Evolutionary conservation across 2,797 vertebrate genomes (phyloP).

Genomic region (Gymnoscopelus braueri): DNA sequence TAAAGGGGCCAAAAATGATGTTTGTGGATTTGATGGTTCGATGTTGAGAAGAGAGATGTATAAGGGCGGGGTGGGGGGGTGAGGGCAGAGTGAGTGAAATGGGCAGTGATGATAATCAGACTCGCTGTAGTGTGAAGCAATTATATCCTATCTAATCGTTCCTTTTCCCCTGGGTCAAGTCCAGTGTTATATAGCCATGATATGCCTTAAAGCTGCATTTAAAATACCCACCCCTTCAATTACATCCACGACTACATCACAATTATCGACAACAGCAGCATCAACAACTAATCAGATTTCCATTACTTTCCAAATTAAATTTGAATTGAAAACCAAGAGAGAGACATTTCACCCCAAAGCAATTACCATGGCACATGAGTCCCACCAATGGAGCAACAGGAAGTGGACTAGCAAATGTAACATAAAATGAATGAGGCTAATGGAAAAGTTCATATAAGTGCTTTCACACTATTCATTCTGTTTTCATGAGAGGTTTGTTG

Average conservation of each 20-base stretch:
- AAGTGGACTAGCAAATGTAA: neutral
- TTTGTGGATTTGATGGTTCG: constrained; percentile 11
- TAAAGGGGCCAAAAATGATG: constrained; percentile 9
- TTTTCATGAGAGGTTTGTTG: neutral
- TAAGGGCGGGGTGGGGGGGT: constrained; percentile 1
- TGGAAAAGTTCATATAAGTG: constrained; percentile 3
- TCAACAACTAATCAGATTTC: constrained; percentile 59
- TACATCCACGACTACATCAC: constrained; percentile 56
- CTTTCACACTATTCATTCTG: constrained; percentile 4
- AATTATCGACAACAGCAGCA: constrained; percentile 47
- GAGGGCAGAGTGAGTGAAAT: constrained; percentile 46
- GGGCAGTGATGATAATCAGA: constrained; percentile 62
- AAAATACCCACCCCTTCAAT: constrained; percentile 62
- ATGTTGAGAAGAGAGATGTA: constrained; percentile 14
- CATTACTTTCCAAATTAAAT: constrained; percentile 52
- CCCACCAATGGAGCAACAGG: neutral
- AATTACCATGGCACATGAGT: constrained; percentile 3
- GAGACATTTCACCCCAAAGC: neutral
- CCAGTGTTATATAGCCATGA: constrained; percentile 50
- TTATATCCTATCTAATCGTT: constrained; percentile 65
- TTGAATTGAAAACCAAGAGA: constrained; percentile 59
- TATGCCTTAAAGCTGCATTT: constrained; percentile 39
- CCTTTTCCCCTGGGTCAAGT: constrained; percentile 45
- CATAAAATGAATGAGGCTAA: constrained; percentile 6
- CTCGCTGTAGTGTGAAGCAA: constrained; percentile 55